phyloP scores from a whole-genome alignment of 2,888 invertebrate species.

The Himalopsyche kuldschensis region DNA sequence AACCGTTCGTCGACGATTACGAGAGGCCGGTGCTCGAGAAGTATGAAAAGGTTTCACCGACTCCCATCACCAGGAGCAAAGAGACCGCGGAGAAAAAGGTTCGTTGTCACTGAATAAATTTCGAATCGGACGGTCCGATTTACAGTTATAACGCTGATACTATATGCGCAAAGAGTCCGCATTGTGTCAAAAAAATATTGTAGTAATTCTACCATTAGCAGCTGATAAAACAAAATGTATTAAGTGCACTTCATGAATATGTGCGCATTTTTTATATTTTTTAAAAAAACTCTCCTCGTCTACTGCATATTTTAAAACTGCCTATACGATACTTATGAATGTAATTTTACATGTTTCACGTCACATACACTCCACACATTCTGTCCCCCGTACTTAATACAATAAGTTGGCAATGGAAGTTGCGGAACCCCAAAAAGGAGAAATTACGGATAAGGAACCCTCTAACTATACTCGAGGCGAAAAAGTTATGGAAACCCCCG shows the following conservation, averaged over 20 bases:
- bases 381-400: background rate
- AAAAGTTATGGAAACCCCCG: background rate
- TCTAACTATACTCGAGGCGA: background rate
- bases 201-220: too few relatives aligned
- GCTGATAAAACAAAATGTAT: too few relatives aligned
- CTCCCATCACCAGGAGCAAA: conserved; percentile 56
- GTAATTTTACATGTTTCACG: background rate
- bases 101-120: conserved; percentile 39
- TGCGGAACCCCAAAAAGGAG: background rate
- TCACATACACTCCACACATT: background rate
- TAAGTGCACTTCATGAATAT: too few relatives aligned
- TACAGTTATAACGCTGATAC: too few relatives aligned
- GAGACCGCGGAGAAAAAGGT: conserved; percentile 54
- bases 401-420: background rate
- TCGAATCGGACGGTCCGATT: too few relatives aligned
- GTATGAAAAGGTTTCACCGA: conserved; percentile 63
- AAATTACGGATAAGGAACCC: background rate
- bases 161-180: too few relatives aligned
- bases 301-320: background rate
- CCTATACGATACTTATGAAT: background rate
- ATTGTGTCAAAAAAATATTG: too few relatives aligned
- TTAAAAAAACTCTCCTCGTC: too few relatives aligned
- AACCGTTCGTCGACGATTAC: conserved; percentile 70
- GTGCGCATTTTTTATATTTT: too few relatives aligned
- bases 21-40: conserved; percentile 74